These are phyloP conservation scores for Sclerurus mexicanus DNA, from an alignment of 2,113 vertebrate species.

Conservation along the genomic window DNA sequence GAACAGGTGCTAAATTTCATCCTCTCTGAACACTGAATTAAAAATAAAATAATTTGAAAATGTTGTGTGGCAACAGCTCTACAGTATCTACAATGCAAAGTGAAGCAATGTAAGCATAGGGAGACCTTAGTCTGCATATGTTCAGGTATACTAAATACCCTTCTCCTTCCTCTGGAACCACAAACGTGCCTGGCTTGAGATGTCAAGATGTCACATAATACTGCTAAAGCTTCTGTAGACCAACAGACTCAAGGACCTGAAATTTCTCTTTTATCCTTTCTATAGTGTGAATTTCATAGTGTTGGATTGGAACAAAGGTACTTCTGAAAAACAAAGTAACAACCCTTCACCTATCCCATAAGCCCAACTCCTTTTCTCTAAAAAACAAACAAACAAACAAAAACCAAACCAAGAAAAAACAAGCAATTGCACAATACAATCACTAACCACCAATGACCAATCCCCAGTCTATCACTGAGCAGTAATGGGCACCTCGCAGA, in stretches of 20 bases:
- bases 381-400: neutral
- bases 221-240: neutral
- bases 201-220: neutral
- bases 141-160: neutral
- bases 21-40: neutral
- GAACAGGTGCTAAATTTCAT: neutral
- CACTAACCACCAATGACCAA: neutral
- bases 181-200: neutral
- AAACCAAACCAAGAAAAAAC: neutral
- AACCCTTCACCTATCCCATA: neutral
- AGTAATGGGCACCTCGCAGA: too few relatives aligned
- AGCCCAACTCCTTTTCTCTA: neutral
- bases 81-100: neutral
- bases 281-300: neutral
- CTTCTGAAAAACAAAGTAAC: neutral
- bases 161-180: neutral
- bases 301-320: neutral
- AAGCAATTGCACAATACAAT: neutral
- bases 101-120: neutral
- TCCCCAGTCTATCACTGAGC: neutral
- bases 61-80: neutral
- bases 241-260: neutral
- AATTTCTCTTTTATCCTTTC: neutral
- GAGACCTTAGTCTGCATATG: neutral
- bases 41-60: neutral